Evolutionary conservation across 2,113 vertebrate genomes (phyloP).

Genomic region (Crotalus horridus): DNA sequence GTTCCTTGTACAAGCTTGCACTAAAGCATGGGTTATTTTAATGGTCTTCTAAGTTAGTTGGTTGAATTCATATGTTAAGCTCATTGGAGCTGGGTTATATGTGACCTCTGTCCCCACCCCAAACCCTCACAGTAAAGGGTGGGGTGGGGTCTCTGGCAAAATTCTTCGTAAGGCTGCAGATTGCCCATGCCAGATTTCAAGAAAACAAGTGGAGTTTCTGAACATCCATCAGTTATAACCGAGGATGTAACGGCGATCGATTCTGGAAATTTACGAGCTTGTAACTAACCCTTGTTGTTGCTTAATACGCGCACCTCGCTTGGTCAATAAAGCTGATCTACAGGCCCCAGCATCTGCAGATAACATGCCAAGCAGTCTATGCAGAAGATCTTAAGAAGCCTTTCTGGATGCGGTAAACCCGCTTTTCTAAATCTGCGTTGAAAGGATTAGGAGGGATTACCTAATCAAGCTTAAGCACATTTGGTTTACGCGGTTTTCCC

Average conservation of each 20-base stretch:
- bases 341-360: not conserved
- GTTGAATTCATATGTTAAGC: not conserved
- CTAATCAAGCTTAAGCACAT: not conserved
- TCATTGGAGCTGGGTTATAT: not conserved
- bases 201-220: not conserved
- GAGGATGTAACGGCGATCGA: not conserved
- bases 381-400: not conserved
- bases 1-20: not conserved
- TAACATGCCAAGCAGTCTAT: not conserved
- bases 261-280: not conserved
- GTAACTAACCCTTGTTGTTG: not conserved
- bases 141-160: not conserved
- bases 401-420: not conserved
- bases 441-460: not conserved
- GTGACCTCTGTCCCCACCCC: not conserved
- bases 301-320: not conserved
- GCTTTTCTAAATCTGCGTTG: not conserved
- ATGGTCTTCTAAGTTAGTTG: not conserved
- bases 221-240: not conserved
- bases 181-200: not conserved
- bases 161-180: not conserved
- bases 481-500: not conserved
- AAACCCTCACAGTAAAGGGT: not conserved
- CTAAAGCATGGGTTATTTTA: not conserved
- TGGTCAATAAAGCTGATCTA: not conserved